Evolutionary conservation across 1,140 invertebrate genomes (phyloP), one percentile per base, ranked within the genome.

Genomic region (Nomia melanderi): DNA sequence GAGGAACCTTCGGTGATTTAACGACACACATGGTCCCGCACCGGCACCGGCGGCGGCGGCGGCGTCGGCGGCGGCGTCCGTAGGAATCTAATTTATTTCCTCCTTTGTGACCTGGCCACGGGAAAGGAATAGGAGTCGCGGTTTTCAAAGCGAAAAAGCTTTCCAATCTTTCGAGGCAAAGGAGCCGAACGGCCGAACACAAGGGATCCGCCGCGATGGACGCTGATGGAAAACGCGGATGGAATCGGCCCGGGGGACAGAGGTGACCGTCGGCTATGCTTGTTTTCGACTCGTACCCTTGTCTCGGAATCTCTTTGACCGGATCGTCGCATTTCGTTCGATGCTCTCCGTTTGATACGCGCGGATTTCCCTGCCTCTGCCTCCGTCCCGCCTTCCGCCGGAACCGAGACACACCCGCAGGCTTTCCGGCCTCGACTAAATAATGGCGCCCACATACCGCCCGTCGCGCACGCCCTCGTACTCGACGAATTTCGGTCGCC

Each of bases 321-420:
- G 71, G 84, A 87, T 84, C 84, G 83, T 39, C 57, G 84, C 83
- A 79, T 88, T 90, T 87, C 76, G 76, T 64, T 90, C 87, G 85
- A 85, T 71, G 23, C 66, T 78, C 84, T 83, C 67, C 88, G 88
- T 89, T 90, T 89, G 87, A 90, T 87, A 83, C 83, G 86, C 83
- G 85, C 80, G 60, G 76, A 80, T 47, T 39, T 67, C n/a, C 47
- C 36, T n/a, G n/a, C n/a, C n/a, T n/a, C n/a, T n/a, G n/a, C n/a
- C n/a, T n/a, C n/a, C n/a, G 33, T 3, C 33, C 33, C 8, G 3
- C 33, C 33, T 36, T 8, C 8, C 44, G 53, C 29, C 36, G 36
- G 72, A 41, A 86, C 73, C 85, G 57, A 79, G 84, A 78, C 63
- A 59, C 60, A 64, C 67, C 83, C 73, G 77, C 81, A 82, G 83